These are phyloP conservation scores for Lateolabrax maculatus DNA, from an alignment of 2,797 vertebrate species.

Conservation along the genomic window DNA sequence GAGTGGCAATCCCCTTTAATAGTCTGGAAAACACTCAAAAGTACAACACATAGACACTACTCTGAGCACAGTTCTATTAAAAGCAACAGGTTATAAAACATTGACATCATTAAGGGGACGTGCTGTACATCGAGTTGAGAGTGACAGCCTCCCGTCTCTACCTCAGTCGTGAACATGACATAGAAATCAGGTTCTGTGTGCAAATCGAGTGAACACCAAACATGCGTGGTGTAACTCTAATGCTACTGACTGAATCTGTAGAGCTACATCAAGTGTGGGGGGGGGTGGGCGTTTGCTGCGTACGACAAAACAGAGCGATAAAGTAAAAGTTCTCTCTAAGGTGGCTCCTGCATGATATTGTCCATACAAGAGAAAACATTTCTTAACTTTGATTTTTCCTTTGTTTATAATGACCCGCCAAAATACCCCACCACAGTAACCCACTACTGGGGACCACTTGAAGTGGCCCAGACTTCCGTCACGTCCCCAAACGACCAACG, in stretches of 20 bases:
- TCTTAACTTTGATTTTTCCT: slow-evolving; percentile 18
- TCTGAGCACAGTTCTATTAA: slow-evolving; percentile 75
- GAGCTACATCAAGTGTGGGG: slow-evolving; percentile 75
- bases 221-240: slow-evolving; percentile 66
- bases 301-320: slow-evolving; percentile 56
- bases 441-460: slow-evolving; percentile 3
- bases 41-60: slow-evolving; percentile 73
- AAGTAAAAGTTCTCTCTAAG: slow-evolving; percentile 51
- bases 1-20: slow-evolving; percentile 74
- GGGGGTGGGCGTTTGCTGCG: slow-evolving; percentile 50
- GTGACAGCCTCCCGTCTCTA: slow-evolving; percentile 58
- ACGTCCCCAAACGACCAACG: slow-evolving; percentile 49
- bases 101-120: slow-evolving; percentile 79
- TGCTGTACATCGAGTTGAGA: slow-evolving; percentile 76
- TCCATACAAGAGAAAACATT: slow-evolving; percentile 61
- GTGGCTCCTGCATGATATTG: slow-evolving; percentile 48
- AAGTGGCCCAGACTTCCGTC: slow-evolving; percentile 33
- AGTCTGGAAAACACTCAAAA: slow-evolving; percentile 68
- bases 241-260: slow-evolving; percentile 77
- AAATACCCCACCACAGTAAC: slow-evolving; percentile 32
- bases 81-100: slow-evolving; percentile 80
- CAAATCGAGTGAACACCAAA: slow-evolving; percentile 71
- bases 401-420: slow-evolving; percentile 21
- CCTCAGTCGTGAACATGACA: slow-evolving; percentile 61
- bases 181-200: slow-evolving; percentile 62